Conservation (phyloP, 1,140 invertebrate genomes). For the Phocides pigmalion region DNA sequence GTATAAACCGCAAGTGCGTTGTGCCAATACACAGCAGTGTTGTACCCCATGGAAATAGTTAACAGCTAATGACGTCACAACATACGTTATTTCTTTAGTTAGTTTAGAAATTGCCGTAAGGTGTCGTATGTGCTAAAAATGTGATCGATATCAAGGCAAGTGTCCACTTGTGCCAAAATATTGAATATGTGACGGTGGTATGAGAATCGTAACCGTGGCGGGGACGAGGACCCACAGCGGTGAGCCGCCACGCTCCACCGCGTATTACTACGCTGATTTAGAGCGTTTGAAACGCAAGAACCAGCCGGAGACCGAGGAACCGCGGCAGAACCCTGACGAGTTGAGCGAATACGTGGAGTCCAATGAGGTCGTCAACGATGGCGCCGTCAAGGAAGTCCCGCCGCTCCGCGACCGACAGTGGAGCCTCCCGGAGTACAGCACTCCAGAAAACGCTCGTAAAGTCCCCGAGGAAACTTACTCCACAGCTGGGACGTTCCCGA, state of each 20-base stretch:
- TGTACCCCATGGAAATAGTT: no score
- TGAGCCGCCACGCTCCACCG: slow-evolving; percentile 74
- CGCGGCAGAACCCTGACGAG: slow-evolving; percentile 46
- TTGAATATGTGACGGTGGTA: slow-evolving; percentile 4
- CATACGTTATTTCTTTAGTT: no score
- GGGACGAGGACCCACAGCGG: slow-evolving; percentile 45
- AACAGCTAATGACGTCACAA: no score
- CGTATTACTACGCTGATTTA: slow-evolving; percentile 80
- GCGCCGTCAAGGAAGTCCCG: slow-evolving; percentile 62
- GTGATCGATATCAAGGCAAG: no score
- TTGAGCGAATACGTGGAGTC: slow-evolving; percentile 61
- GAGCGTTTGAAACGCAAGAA: slow-evolving; percentile 65
- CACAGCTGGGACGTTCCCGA: slow-evolving; percentile 78
- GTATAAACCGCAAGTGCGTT: no score
- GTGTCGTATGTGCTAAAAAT: no score
- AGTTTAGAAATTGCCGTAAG: no score
- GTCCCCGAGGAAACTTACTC: slow-evolving; percentile 73
- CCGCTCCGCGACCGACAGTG: slow-evolving; percentile 63
- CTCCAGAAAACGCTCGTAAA: slow-evolving; percentile 54
- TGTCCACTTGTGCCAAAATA: neutral
- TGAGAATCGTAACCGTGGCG: slow-evolving; percentile 40
- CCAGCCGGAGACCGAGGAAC: slow-evolving; percentile 26
- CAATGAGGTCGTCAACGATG: slow-evolving; percentile 62
- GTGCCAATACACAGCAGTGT: no score
- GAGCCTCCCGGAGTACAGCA: slow-evolving; percentile 57